A percentile compares a stretch with the other conserved stretches of the same genome.
phyloP scores from a whole-genome alignment of 2,113 vertebrate species.

The Urocynchramus pylzowi region DNA sequence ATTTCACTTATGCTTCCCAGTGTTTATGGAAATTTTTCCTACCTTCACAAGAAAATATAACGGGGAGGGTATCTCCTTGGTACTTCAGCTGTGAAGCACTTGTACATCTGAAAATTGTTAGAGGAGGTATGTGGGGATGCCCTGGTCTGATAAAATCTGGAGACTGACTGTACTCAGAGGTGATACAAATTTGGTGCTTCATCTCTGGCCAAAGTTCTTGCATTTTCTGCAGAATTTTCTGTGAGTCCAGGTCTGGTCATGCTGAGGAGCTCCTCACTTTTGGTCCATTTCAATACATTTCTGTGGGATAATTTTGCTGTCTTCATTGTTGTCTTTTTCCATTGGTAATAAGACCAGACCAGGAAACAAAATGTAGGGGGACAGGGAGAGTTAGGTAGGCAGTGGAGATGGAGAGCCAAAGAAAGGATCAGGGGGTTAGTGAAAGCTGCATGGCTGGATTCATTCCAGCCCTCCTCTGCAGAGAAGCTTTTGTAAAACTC shows the following conservation, averaged over 20 bases:
- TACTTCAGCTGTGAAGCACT: not conserved
- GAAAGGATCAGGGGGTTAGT: conserved; percentile 17
- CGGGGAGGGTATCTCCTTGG: not conserved
- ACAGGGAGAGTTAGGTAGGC: not conserved
- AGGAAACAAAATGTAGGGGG: not conserved
- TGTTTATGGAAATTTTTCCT: not conserved
- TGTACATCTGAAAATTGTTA: not conserved
- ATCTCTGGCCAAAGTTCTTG: not conserved
- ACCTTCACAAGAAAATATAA: not conserved
- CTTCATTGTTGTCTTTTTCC: not conserved
- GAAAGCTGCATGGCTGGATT: conserved; percentile 44
- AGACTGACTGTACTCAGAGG: not conserved
- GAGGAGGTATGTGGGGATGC: not conserved
- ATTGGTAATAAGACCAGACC: not conserved
- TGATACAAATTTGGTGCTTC: not conserved
- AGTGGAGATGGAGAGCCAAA: not conserved
- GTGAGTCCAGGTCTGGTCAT: not conserved
- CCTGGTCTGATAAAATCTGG: not conserved
- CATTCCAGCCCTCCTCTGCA: conserved; percentile 38
- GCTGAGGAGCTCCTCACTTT: not conserved
- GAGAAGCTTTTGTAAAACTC: conserved; percentile 38
- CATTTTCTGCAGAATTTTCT: not conserved
- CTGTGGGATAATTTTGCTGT: not conserved
- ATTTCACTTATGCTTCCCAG: not conserved
- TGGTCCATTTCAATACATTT: not conserved